These are phyloP conservation scores for Gephyroberyx darwinii DNA, from an alignment of 2,797 vertebrate species.

Conservation along the genomic window DNA sequence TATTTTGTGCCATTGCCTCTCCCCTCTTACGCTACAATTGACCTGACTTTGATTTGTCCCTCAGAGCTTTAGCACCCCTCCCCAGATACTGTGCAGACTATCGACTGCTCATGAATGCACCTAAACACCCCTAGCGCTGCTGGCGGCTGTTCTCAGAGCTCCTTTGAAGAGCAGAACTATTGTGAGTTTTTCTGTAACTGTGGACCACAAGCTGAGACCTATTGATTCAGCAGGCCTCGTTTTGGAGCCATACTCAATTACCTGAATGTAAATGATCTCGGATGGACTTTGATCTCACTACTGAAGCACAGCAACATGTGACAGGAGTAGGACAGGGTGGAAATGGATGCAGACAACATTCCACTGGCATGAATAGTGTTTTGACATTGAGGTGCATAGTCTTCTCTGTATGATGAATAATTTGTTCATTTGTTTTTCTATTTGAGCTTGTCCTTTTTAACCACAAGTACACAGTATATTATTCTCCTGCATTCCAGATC, in stretches of 20 bases:
- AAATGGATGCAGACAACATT: slow-evolving; percentile 26
- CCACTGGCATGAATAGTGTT: slow-evolving; percentile 15
- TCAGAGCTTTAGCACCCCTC: slow-evolving; percentile 39
- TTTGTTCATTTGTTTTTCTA: slow-evolving; percentile 1
- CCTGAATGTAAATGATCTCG: slow-evolving; percentile 60
- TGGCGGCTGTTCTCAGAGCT: slow-evolving; percentile 56
- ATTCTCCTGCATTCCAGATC: slow-evolving; percentile 6
- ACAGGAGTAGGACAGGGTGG: neutral
- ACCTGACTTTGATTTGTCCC: slow-evolving; percentile 68
- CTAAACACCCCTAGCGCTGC: slow-evolving; percentile 50
- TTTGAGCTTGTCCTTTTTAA: slow-evolving; percentile 5
- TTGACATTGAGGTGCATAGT: neutral
- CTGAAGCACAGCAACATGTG: slow-evolving; percentile 28
- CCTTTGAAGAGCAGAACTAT: slow-evolving; percentile 65
- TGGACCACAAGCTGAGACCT: slow-evolving; percentile 54
- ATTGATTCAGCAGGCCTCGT: slow-evolving; percentile 62
- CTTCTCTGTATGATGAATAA: slow-evolving; percentile 15
- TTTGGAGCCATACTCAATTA: slow-evolving; percentile 43
- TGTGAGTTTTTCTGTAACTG: slow-evolving; percentile 53
- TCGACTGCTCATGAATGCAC: slow-evolving; percentile 51
- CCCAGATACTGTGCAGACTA: slow-evolving; percentile 37
- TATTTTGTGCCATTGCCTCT: neutral
- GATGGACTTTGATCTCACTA: slow-evolving; percentile 40
- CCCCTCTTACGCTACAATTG: slow-evolving; percentile 42
- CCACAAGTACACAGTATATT: neutral